Evolutionary conservation across 2,113 vertebrate genomes (phyloP), one percentile per base, ranked within the genome.

Genomic region (Euleptes europaea): DNA sequence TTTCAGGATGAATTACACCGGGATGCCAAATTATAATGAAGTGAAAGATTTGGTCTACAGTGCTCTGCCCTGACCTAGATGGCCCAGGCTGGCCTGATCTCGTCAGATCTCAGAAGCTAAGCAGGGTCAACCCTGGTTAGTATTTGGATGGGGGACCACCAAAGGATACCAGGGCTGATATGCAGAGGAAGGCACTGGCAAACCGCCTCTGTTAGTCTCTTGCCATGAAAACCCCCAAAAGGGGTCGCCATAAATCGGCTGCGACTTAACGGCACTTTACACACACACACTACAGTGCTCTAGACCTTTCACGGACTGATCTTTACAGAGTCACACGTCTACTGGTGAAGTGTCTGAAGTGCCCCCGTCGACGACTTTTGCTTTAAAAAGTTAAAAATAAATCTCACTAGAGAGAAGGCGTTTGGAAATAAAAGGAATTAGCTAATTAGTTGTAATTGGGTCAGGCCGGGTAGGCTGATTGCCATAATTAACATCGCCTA

Each of bases 381-480:
- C 72, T 93, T 84, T 88, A 70, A 86, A 88, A 87, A 92, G 77
- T 70, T 15, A 51, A 40, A 67, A 23, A 38, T 7, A 44, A 1
- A 0, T 80, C 83, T 91, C 94, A 85, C 72, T 44, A 84, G 93
- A 90, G 91, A 91, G 35, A 83, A 71, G n/a, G 71, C 15, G 42
- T 85, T 94, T 84, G 66, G 87, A 94, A 94, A 93, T 88, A 94
- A 91, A 93, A 33, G 90, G 83, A 89, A 88, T 90, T 87, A 92
- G 86, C 91, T 93, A 95, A 95, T 95, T 94, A 94, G 90, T 90
- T 92, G 90, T 94, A 95, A 94, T 93, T 95, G 86, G 92, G 93
- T 94, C 92, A 95, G 86, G 84, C 89, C 82, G 87, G 82, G 85
- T 90, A 93, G 90, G 89, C 84, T 94, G 92, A 93, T 80, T 94